Evolutionary conservation across 2,888 invertebrate genomes (phyloP).

Genomic region (Rutpela maculata): DNA sequence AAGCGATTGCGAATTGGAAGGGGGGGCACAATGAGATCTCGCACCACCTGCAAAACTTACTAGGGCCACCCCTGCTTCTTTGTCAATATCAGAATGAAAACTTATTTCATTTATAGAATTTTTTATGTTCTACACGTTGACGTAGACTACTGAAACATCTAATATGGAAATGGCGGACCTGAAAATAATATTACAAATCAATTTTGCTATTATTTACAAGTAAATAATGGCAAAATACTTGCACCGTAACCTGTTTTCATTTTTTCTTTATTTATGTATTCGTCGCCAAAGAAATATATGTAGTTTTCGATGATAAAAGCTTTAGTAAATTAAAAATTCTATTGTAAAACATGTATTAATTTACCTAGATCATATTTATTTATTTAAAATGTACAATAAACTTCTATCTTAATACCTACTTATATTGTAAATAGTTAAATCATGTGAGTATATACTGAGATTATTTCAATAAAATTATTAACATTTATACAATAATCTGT

Average conservation of each 20-base stretch:
- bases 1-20: too few species aligned
- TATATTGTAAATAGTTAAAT: slow-evolving; percentile 41
- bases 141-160: too few species aligned
- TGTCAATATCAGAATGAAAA: too few species aligned
- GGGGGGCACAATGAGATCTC: too few species aligned
- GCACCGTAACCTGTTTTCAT: slow-evolving; percentile 23
- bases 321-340: slow-evolving; percentile 40
- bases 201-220: too few species aligned
- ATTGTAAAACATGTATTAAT: slow-evolving; percentile 30
- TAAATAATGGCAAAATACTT: background rate
- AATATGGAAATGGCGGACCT: too few species aligned
- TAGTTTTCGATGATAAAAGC: slow-evolving; percentile 44
- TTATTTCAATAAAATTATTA: slow-evolving; percentile 22
- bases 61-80: too few species aligned
- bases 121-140: too few species aligned
- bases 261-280: slow-evolving; percentile 44
- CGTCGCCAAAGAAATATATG: slow-evolving; percentile 61
- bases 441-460: slow-evolving; percentile 21
- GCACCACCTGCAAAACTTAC: too few species aligned
- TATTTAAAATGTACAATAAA: slow-evolving; percentile 54
- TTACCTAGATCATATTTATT: slow-evolving; percentile 49
- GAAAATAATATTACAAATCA: too few species aligned
- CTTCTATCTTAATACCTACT: slow-evolving; percentile 19
- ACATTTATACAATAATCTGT: slow-evolving; percentile 40
- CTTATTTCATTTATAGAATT: too few species aligned